phyloP scores from a whole-genome alignment of 2,797 vertebrate species.

The Phaenicophaeus curvirostris region DNA sequence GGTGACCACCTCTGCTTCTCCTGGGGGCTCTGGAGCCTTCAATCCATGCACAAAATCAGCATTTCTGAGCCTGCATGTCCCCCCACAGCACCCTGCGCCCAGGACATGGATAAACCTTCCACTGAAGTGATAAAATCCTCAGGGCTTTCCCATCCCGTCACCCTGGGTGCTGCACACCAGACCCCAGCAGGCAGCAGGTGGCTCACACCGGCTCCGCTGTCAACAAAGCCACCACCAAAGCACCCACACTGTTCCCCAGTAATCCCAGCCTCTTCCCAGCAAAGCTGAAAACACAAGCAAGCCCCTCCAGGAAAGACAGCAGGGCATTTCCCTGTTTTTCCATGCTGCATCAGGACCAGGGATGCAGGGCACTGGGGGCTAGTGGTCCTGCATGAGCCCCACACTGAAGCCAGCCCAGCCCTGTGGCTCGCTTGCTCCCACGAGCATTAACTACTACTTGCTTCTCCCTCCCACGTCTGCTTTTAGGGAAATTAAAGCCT shows the following conservation, averaged over 20 bases:
- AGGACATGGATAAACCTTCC: neutral
- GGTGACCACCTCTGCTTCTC: neutral
- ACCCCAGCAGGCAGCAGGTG: neutral
- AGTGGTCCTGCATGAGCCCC: neutral
- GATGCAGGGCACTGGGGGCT: neutral
- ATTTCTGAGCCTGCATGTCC: neutral
- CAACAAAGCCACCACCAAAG: neutral
- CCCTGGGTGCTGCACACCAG: neutral
- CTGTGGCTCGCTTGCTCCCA: accelerated
- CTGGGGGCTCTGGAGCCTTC: neutral
- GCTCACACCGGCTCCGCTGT: accelerated
- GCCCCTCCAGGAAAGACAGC: neutral
- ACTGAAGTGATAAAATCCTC: neutral
- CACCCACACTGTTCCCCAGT: neutral
- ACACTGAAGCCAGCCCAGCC: neutral
- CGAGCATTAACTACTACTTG: neutral
- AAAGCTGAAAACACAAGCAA: neutral
- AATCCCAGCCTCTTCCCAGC: neutral
- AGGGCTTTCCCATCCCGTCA: neutral
- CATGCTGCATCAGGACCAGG: neutral
- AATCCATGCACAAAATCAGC: neutral
- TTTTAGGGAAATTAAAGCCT: neutral
- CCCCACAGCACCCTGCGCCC: neutral
- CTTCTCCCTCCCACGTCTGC: neutral
- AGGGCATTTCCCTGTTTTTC: neutral